Evolutionary conservation across 2,797 vertebrate species (phyloP), one percentile per base, ranked within the genome.

Genomic region (Prunella strophiata): DNA sequence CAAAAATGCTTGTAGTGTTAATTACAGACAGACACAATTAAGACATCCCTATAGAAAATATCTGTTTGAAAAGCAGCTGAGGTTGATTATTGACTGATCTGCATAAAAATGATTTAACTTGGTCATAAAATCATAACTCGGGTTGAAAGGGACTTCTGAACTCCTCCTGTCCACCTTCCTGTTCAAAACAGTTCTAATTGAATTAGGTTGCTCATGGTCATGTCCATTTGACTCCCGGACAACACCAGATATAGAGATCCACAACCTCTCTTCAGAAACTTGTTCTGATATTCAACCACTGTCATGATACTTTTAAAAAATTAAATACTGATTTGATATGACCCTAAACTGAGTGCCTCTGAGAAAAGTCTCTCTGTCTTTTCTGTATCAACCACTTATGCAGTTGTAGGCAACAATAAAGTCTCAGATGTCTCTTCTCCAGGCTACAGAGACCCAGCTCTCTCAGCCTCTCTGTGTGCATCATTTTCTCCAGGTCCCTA

Each of bases 41-140:
- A 68, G 45, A 55, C 13, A 42, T 50, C 45, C 23, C 29, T 29
- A 14, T 22, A 42, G 23, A 65, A 85, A 59, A 13, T 30, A 40
- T 17, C 38, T 59, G 25, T 59, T 59, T 67, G 45, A 73, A 93
- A 77, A 68, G n/a, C 27, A 54, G 20, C 11, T 52, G 50, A 63
- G 13, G 65, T 54, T 40, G 16, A 27, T 36, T 36, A 36, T 8
- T 72, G 45, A 34, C 9, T 42, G 50, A 65, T 54, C 13, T 59
- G 10, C 17, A 30, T 21, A 45, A 59, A 77, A 85, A 45, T 42
- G 21, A 13, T 73, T 50, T 55, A 47, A 27, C 45, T 63, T 59
- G n/a, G 77, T 54, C 10, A 26, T 7, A 32, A 71, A 57, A 66
- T 61, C 16, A 2, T 66, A 50, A 58, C 2, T 27, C 0, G 0